Base-by-base conservation (phyloP, 2,888 invertebrate genomes). In the Dolichopus griseipennis region DNA sequence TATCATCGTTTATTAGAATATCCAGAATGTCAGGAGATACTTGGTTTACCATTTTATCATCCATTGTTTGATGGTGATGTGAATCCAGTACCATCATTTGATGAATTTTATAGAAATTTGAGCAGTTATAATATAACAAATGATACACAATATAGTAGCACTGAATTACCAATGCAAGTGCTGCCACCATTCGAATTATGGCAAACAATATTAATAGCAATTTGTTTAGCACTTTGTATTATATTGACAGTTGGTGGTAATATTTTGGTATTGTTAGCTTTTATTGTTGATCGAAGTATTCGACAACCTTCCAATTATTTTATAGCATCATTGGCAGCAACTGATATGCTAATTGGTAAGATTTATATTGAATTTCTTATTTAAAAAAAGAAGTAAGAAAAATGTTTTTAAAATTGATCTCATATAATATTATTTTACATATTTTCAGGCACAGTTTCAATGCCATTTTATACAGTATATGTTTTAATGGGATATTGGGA, bases 231-330 rank as follows among this genome's bases (percentile, higher is more conserved):
- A 37, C 84, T 94, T 72, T 95, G 95, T 79, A 95, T 96, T 74
- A 85, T 97, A 64, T 85, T 97, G 72, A 97, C 97, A 0, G 91
- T 97, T 70, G 90, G 92, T 71, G 99, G 99, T 68, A 99, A 99
- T 80, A 92, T 97, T 68, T 86, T 99, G 72, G 97, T 98, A 68
- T 86, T 98, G 68, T 83, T 97, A 74, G 95, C 97, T 65, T 98
- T 98, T 82, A 90, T 96, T 71, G 93, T 97, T 64, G 97, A 97
- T 82, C 85, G 96, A 70, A 91, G 92, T 73, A 93, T 93, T 75
- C 84, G 99, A 68, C 97, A 98, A 79, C 98, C 99, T 37, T 97
- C 97, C 81, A 99, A 99, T 84, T 99, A 98, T 84, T 99, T 98
- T 85, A 97, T 99, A 73, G 97, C 97, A 10, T 98, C 98, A 0